A percentile compares a stretch with the other conserved stretches of the same genome.
phyloP scores from a whole-genome alignment of 2,797 vertebrate genomes.

The Syngnathus acus region DNA sequence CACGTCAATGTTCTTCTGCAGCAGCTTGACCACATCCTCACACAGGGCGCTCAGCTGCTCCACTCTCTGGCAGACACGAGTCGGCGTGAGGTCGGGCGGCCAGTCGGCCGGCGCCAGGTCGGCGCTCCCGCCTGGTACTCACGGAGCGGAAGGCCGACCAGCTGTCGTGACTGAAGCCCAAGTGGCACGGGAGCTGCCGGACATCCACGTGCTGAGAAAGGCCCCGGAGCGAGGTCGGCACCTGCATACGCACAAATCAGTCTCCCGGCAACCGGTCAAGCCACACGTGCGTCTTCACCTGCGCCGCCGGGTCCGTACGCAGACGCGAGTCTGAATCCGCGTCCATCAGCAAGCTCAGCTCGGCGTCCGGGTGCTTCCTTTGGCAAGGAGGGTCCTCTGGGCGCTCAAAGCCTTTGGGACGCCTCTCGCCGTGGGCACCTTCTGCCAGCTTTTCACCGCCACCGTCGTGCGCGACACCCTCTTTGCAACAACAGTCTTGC shows the following conservation, averaged over 20 bases:
- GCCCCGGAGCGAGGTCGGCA: conserved; percentile 76
- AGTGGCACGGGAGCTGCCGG: conserved; percentile 73
- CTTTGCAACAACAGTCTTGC: too few relatives aligned
- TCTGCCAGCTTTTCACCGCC: too few relatives aligned
- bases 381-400: background rate
- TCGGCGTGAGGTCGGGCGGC: too few relatives aligned
- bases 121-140: conserved; percentile 20
- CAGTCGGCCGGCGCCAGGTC: too few relatives aligned
- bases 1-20: conserved; percentile 71
- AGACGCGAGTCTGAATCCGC: conserved; percentile 57
- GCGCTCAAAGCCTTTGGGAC: too few relatives aligned
- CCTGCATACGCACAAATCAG: conserved; percentile 61
- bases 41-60: conserved; percentile 79
- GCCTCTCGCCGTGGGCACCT: too few relatives aligned
- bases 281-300: conserved; percentile 62
- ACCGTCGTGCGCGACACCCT: too few relatives aligned
- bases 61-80: conserved; percentile 66
- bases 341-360: conserved; percentile 66
- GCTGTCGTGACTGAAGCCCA: conserved; percentile 80
- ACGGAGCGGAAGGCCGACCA: conserved; percentile 87
- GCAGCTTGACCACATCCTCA: conserved; percentile 69
- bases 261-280: background rate
- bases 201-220: conserved; percentile 79
- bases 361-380: background rate
- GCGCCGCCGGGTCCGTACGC: conserved; percentile 68